Conservation (phyloP, 2,113 vertebrate genomes). For the Microtus oregoni region DNA sequence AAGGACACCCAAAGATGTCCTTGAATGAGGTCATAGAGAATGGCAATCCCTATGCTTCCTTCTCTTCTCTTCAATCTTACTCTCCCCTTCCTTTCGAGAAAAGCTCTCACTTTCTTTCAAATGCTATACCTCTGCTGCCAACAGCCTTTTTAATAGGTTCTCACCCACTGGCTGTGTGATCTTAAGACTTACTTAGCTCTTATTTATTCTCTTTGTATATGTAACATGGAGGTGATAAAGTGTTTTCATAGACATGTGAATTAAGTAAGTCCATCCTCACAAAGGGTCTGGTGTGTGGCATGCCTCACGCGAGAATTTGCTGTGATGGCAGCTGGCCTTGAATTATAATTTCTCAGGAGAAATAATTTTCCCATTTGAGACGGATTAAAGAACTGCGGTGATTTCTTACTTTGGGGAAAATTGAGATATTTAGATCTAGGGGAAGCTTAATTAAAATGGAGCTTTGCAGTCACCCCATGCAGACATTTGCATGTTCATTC, state of each 20-base stretch:
- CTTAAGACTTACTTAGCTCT: neutral
- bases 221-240: constrained; percentile 7
- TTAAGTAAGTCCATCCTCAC: constrained; percentile 25
- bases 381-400: neutral
- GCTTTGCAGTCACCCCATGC: neutral
- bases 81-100: neutral
- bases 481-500: neutral
- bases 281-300: neutral
- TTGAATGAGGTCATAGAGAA: neutral
- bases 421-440: neutral
- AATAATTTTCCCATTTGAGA: neutral
- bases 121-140: neutral
- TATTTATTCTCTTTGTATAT: neutral
- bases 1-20: constrained; percentile 3
- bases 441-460: neutral
- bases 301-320: neutral
- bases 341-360: neutral
- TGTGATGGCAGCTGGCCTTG: neutral
- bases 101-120: constrained; percentile 3
- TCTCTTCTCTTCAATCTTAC: neutral
- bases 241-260: neutral
- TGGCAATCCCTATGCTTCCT: neutral
- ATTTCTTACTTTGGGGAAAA: constrained; percentile 13
- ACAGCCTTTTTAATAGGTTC: neutral
- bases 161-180: neutral